These are phyloP conservation scores for Meloidogyne chitwoodi DNA, from an alignment of 1,140 invertebrate genomes.

Conservation along the genomic window DNA sequence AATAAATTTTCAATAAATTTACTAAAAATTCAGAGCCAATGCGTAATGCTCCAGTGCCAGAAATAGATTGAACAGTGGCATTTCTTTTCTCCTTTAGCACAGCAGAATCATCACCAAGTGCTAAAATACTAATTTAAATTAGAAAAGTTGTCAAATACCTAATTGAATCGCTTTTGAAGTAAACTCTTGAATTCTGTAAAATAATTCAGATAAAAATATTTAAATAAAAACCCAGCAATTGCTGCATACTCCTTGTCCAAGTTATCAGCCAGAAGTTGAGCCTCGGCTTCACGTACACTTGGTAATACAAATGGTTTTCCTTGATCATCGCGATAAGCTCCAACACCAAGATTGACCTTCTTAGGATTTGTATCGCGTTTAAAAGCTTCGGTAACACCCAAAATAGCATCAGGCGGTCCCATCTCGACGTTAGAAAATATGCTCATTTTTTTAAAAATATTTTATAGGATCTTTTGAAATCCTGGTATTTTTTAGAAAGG, in stretches of 20 bases:
- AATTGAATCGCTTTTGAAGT: conserved; percentile 67
- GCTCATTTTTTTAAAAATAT: background rate
- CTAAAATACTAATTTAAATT: conserved; percentile 66
- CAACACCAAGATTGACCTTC: conserved; percentile 95
- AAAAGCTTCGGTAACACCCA: conserved; percentile 94
- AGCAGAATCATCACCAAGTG: conserved; percentile 78
- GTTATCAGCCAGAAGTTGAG: conserved; percentile 69
- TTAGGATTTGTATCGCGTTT: conserved; percentile 84
- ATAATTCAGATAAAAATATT: conserved; percentile 60
- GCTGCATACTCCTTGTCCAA: conserved; percentile 94
- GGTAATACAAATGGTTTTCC: conserved; percentile 51
- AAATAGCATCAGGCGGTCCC: conserved; percentile 82
- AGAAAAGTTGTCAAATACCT: background rate
- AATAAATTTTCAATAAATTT: conserved; percentile 66
- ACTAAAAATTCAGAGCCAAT: conserved; percentile 84
- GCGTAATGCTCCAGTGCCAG: conserved; percentile 91
- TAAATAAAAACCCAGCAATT: conserved; percentile 74
- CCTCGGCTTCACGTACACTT: conserved; percentile 71
- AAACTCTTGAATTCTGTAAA: conserved; percentile 60
- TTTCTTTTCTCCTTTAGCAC: conserved; percentile 74
- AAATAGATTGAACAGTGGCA: conserved; percentile 79
- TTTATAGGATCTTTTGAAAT: too few species aligned
- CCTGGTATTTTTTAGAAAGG: background rate
- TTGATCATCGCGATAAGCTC: conserved; percentile 93
- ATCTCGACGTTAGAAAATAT: conserved; percentile 72